phyloP scores from a whole-genome alignment of 1,140 invertebrate genomes.

The Laupala kohalensis region DNA sequence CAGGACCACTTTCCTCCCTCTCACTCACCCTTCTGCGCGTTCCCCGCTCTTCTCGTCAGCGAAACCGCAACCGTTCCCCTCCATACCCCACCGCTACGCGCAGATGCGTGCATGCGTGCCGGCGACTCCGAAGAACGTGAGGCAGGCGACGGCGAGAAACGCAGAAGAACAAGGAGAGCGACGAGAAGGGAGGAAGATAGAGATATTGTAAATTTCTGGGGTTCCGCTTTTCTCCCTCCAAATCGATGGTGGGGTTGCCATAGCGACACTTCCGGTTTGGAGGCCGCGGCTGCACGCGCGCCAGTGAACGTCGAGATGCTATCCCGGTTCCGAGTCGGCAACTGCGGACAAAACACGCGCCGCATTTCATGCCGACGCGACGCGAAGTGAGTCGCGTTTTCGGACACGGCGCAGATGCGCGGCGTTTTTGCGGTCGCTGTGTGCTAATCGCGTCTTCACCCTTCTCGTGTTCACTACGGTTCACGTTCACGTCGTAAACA shows the following conservation, averaged over 20 bases:
- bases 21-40: neutral
- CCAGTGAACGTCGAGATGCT: neutral
- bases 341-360: neutral
- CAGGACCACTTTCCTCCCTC: neutral
- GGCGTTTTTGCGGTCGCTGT: neutral
- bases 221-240: constrained; percentile 14
- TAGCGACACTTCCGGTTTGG: constrained; percentile 16
- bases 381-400: neutral
- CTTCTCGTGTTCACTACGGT: no score
- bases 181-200: neutral
- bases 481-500: no score
- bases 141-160: neutral
- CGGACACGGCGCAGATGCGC: neutral
- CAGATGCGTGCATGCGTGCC: neutral
- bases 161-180: neutral
- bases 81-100: no score
- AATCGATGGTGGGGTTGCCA: constrained; percentile 16
- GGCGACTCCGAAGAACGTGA: neutral
- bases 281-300: neutral
- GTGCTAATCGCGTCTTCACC: neutral
- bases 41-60: neutral
- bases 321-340: neutral
- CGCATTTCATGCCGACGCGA: neutral
- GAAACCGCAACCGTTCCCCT: no score
- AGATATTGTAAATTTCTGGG: constrained; percentile 16